Evolutionary conservation across 2,888 invertebrate genomes (phyloP), one percentile per base, ranked within the genome.

Genomic region (Amblyjoppa fuscipennis): DNA sequence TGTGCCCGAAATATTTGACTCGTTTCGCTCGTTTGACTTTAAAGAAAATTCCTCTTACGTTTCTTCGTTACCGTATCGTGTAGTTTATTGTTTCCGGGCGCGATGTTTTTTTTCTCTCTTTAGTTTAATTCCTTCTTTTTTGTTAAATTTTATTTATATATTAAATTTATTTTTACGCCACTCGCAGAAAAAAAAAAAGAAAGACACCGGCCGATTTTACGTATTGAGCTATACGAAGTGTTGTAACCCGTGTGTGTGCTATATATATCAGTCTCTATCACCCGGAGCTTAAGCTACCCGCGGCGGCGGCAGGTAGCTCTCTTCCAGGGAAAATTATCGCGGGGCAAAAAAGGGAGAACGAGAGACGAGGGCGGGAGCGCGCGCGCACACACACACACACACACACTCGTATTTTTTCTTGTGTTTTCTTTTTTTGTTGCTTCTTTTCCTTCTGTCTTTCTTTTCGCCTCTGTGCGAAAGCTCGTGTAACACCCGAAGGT

Each of bases 301-400:
- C 73, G 73, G 64, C 25, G 59, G 59, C 28, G 79, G 79, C 71
- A 74, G 82, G 82, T 68, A 69, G 59, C 45, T 45, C 45, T 16
- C 81, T 76, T 75, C 61, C 64, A 59, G 83, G 84, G 66, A 59
- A 71, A 77, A 77, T 66, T 77, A 38, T 77, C 61, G 45, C 45
- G 34, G 79, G 74, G 76, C 34, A 69, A 64, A 70, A 34, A 70
- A 34, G 73, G 28, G 16, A 73, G 51, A 56, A 45, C 11, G 61
- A 61, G 69, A 53, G 80, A 71, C 59, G 74, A 75, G 75, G 78
- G 81, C 71, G 73, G 81, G 73, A 81, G 79, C 79, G 68, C 82
- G 85, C 83, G 82, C 75, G 49, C 20, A 20, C 20, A 20, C 59
- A 49, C 74, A 83, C 75, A 59, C 59, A 49, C 74, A 61, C 71